These are phyloP conservation scores for Aurelia sp. DNA, from an alignment of 30 jellyfish, hydroid and myxozoan species.

Conservation along the genomic window DNA sequence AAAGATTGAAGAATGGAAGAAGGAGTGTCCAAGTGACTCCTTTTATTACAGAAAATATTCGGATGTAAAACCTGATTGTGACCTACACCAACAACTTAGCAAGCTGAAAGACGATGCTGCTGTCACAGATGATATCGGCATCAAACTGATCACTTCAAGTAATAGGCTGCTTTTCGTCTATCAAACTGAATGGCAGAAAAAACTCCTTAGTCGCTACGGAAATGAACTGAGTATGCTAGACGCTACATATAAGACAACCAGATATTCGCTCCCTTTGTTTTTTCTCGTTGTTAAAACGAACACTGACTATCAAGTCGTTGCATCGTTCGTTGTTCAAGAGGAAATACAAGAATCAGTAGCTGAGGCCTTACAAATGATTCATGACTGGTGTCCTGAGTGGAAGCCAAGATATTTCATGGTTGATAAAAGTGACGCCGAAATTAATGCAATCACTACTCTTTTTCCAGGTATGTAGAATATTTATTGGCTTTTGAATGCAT, in stretches of 20 bases:
- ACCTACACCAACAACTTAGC: slow-evolving; percentile 21
- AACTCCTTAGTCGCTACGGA: slow-evolving; percentile 74
- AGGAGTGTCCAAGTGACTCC: slow-evolving; percentile 26
- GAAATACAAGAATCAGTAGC: slow-evolving; percentile 53
- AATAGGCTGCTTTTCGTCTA: slow-evolving; percentile 68
- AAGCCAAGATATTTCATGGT: slow-evolving; percentile 52
- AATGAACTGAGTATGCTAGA: slow-evolving; percentile 55
- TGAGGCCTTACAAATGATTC: slow-evolving; percentile 63
- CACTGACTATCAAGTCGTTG: slow-evolving; percentile 86
- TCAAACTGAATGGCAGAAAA: slow-evolving; percentile 72
- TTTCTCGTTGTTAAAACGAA: slow-evolving; percentile 85
- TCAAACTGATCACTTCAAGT: slow-evolving; percentile 29
- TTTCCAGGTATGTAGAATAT: slow-evolving; percentile 66
- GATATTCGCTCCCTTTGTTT: slow-evolving; percentile 74
- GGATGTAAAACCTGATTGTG: slow-evolving; percentile 30
- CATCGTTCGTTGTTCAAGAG: slow-evolving; percentile 69
- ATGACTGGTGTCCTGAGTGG: slow-evolving; percentile 79
- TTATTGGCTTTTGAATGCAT: not conserved
- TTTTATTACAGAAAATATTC: slow-evolving; percentile 32
- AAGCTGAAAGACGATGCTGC: slow-evolving; percentile 41
- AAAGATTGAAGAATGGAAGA: slow-evolving; percentile 45
- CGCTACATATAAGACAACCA: slow-evolving; percentile 68
- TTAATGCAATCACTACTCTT: slow-evolving; percentile 42
- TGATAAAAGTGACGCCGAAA: slow-evolving; percentile 66
- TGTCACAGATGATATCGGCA: slow-evolving; percentile 38